Evolutionary conservation across 2,888 invertebrate genomes (phyloP).

Genomic region (Chaetogeoica ovagalla): DNA sequence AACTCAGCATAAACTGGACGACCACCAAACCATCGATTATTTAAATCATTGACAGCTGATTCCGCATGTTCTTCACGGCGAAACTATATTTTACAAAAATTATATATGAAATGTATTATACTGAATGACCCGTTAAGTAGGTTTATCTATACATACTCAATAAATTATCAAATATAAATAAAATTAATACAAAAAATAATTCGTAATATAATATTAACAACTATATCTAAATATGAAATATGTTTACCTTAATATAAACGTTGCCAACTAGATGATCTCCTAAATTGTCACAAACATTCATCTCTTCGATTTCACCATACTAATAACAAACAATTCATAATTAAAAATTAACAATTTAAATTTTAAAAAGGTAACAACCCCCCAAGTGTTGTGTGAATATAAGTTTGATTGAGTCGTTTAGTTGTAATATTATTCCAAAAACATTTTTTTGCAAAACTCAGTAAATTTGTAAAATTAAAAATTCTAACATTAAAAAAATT

Average conservation of each 20-base stretch:
- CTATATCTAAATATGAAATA: not conserved
- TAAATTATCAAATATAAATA: not conserved
- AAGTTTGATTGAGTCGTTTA: too few species aligned
- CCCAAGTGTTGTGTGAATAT: too few species aligned
- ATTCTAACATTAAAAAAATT: too few species aligned
- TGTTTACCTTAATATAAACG: conserved; percentile 90
- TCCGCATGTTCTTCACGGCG: conserved; percentile 98
- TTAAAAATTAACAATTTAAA: not conserved
- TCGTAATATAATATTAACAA: not conserved
- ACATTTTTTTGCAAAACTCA: too few species aligned
- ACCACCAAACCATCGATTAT: conserved; percentile 99
- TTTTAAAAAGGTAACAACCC: not conserved
- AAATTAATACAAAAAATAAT: not conserved
- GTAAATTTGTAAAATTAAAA: too few species aligned
- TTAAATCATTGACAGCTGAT: conserved; percentile 93
- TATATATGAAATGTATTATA: conserved; percentile 18
- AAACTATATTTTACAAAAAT: conserved; percentile 66
- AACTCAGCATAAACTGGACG: conserved; percentile 97
- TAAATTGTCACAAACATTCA: conserved; percentile 99
- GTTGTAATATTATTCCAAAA: too few species aligned
- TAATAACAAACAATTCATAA: conserved; percentile 56
- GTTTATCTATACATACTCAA: not conserved
- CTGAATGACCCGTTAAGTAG: not conserved
- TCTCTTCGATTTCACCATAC: conserved; percentile 99
- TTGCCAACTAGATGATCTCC: conserved; percentile 98